Evolutionary conservation across 23 tunicate species (phyloP).

Genomic region (Oikopleura albicans): DNA sequence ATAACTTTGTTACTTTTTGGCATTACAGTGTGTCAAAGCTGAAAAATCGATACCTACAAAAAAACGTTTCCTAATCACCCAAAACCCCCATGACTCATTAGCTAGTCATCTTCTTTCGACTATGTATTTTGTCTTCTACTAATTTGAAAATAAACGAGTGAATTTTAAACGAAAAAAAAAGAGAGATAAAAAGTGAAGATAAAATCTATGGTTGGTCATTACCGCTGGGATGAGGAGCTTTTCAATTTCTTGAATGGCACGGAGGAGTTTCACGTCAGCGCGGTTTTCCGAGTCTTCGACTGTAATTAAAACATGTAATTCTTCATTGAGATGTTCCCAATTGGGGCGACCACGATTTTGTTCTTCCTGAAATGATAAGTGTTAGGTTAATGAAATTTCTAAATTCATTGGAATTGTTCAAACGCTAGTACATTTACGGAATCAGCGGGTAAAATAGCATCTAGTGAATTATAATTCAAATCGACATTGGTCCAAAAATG

Average conservation of each 20-base stretch:
- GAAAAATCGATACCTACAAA: no score
- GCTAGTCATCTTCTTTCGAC: no score
- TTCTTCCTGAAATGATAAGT: slow-evolving; percentile 48
- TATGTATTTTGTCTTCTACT: no score
- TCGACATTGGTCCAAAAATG: not conserved
- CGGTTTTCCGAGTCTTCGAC: slow-evolving; percentile 97
- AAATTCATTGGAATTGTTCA: not conserved
- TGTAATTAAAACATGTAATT: slow-evolving; percentile 91
- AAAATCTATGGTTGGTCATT: no score
- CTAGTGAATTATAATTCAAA: not conserved
- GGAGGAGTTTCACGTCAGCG: slow-evolving; percentile 63
- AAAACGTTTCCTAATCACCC: no score
- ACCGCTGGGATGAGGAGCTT: slow-evolving; percentile 90
- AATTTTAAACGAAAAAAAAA: no score
- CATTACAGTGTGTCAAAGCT: no score
- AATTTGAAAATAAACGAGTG: no score
- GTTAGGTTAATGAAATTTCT: no score
- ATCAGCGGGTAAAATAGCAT: not conserved
- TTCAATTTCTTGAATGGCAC: slow-evolving; percentile 80
- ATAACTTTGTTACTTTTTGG: no score
- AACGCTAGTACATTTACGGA: not conserved
- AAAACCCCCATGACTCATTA: no score
- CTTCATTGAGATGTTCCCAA: slow-evolving; percentile 98
- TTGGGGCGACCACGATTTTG: slow-evolving; percentile 88
- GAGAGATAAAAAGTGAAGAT: no score